phyloP scores from a whole-genome alignment of 2,888 invertebrate genomes.

The Pollenia griseotomentosa region DNA sequence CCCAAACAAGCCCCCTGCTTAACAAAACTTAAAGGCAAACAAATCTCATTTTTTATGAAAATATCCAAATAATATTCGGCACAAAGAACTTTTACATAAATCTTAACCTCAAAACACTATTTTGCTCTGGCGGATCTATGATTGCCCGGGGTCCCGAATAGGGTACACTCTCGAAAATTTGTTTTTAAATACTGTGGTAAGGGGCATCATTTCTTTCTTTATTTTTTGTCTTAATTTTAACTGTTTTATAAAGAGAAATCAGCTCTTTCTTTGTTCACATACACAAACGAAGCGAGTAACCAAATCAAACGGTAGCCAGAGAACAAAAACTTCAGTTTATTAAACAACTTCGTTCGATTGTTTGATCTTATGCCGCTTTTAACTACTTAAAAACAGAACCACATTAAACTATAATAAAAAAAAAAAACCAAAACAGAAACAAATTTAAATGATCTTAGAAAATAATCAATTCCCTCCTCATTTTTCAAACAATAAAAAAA shows the following conservation, averaged over 20 bases:
- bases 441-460: not conserved
- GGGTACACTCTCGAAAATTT: no score
- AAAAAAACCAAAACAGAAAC: conserved; percentile 22
- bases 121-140: not conserved
- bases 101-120: not conserved
- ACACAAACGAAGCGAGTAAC: conserved; percentile 13
- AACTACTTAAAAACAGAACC: conserved; percentile 36
- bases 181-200: no score
- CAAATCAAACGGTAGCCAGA: conserved; percentile 66
- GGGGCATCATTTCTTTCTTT: no score
- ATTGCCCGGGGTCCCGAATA: no score
- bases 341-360: conserved; percentile 29
- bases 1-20: no score
- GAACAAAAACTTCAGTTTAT: conserved; percentile 39
- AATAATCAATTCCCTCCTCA: not conserved
- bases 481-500: not conserved
- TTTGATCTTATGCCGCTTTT: conserved; percentile 58
- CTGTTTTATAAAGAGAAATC: conserved; percentile 30
- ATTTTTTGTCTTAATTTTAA: not conserved
- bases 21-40: no score
- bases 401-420: conserved; percentile 53
- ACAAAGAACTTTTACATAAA: not conserved
- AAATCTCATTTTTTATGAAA: no score
- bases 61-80: no score
- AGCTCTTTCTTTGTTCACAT: conserved; percentile 15